Evolutionary conservation across 2,797 vertebrate species (phyloP), one percentile per base, ranked within the genome.

Genomic region (Phrynocephalus guinanensis): DNA sequence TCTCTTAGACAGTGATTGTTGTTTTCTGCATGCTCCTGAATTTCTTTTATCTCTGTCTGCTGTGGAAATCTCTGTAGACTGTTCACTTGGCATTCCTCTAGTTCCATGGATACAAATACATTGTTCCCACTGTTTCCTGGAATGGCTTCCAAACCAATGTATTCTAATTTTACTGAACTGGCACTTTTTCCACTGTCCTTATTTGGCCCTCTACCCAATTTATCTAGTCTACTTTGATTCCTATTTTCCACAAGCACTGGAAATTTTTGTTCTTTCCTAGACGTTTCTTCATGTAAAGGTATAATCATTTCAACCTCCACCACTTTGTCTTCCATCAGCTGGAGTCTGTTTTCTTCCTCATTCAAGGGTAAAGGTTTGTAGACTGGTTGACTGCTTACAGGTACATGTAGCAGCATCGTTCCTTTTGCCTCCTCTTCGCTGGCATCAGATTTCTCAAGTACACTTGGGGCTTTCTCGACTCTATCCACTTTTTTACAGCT

Each of bases 361-460:
- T 33, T 80, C 86, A 44, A 2, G 20, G 87, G 73, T 89, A 81
- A 78, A 89, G n/a, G 26, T 75, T 13, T 71, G 79, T 72, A 75
- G 28, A 72, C n/a, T 18, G 82, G 77, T 10, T 87, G 82, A 2
- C 26, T 78, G 33, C 33, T 33, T 30, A 24, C 1, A 84, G 10
- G 88, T 87, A 70, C 84, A 63, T 79, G 79, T 86, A 81, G 84
- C 91, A 93, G 92, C 48, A 78, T 85, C 90, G 79, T 88, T 9
- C 3, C 6, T 30, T 85, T 85, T 67, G 7, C 90, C 90, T 76
- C 83, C 89, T 56, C 50, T 90, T 50, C 85, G 91, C 91, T 89
- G 2, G 8, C 52, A 28, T 94, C 92, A 83, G 91, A 90, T 91
- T 89, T 87, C 76, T 75, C 83, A 60, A 84, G 90, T 90, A 84